A percentile compares a stretch with the other conserved stretches of the same genome.
These are phyloP conservation scores for Electrophaes corylata DNA, from an alignment of 2,888 invertebrate species.

Conservation along the genomic window DNA sequence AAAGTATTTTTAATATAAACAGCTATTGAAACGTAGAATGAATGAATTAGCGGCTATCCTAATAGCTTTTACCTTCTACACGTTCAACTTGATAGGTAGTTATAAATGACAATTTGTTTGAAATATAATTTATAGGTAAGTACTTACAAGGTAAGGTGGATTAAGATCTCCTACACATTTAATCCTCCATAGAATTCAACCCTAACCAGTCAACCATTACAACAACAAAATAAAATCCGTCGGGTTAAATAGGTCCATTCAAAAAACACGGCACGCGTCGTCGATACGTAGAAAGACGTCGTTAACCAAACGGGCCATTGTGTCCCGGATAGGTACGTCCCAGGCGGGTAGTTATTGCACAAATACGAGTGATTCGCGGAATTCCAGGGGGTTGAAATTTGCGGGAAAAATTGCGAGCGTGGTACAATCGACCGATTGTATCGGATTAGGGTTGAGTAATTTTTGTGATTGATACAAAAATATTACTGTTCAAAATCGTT, in stretches of 20 bases:
- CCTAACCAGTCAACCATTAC: constrained; percentile 29
- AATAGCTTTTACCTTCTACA: not conserved
- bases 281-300: constrained; percentile 71
- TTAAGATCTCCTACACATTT: constrained; percentile 27
- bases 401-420: constrained; percentile 69
- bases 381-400: constrained; percentile 75
- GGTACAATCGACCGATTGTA: constrained; percentile 57
- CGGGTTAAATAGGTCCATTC: constrained; percentile 54
- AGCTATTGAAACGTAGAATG: too few species aligned
- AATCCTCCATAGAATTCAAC: constrained; percentile 27
- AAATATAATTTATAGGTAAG: not conserved
- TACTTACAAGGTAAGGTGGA: constrained; percentile 22
- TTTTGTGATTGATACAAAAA: constrained; percentile 13
- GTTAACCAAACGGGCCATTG: constrained; percentile 79
- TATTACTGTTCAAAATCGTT: not conserved
- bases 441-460: constrained; percentile 62
- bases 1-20: too few species aligned
- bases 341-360: constrained; percentile 67
- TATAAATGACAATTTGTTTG: not conserved
- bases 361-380: constrained; percentile 54
- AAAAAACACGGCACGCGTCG: constrained; percentile 71
- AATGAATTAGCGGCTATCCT: too few species aligned
- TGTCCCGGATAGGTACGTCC: constrained; percentile 72
- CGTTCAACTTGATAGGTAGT: not conserved
- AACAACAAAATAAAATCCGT: constrained; percentile 32